phyloP scores from a whole-genome alignment of 2,113 vertebrate species.

The Cercopithecus mona region DNA sequence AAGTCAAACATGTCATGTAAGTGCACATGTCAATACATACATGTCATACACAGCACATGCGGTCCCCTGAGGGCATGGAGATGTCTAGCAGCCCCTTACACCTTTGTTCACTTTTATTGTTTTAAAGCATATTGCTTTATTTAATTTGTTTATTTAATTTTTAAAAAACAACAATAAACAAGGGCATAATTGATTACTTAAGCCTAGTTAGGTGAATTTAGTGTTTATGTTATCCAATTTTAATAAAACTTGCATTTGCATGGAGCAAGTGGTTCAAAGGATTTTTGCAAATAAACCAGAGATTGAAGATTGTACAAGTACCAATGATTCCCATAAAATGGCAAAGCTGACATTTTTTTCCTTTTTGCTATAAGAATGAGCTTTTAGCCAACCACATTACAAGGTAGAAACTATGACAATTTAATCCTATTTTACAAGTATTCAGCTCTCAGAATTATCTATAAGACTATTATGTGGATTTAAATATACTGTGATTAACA shows the following conservation, averaged over 20 bases:
- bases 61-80: not conserved
- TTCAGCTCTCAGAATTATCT: conserved; percentile 28
- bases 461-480: conserved; percentile 28
- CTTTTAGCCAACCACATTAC: not conserved
- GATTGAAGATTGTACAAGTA: conserved; percentile 16
- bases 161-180: too few species aligned
- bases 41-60: not conserved
- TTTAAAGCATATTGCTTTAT: not conserved
- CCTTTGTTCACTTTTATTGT: not conserved
- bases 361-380: not conserved
- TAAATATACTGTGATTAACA: conserved; percentile 55
- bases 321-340: not conserved
- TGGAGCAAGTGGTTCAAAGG: not conserved
- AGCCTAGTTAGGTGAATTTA: not conserved
- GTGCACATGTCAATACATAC: not conserved
- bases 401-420: conserved; percentile 25
- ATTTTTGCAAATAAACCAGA: not conserved
- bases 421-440: conserved; percentile 53
- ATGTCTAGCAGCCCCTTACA: not conserved
- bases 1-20: not conserved
- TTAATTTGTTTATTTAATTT: too few species aligned
- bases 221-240: not conserved
- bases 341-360: not conserved
- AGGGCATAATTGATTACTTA: too few species aligned
- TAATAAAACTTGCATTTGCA: not conserved